These are phyloP conservation scores for Temnothorax curvispinosus DNA, from an alignment of 1,140 invertebrate species.

Conservation along the genomic window DNA sequence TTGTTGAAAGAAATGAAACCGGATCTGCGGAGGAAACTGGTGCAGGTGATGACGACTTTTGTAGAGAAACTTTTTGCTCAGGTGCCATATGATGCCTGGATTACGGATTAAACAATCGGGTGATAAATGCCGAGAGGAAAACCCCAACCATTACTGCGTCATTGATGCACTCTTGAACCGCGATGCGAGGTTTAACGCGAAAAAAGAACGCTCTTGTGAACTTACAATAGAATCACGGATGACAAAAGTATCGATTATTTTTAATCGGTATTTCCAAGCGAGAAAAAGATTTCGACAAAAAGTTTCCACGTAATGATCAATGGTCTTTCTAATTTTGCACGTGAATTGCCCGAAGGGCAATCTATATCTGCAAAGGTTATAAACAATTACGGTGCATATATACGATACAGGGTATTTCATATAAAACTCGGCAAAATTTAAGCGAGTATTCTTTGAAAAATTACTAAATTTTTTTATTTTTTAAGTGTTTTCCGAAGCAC, in stretches of 20 bases:
- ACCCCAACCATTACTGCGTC: background rate
- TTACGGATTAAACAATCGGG: conserved; percentile 82
- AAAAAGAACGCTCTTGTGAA: background rate
- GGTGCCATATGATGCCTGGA: conserved; percentile 92
- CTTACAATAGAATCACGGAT: background rate
- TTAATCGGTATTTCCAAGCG: background rate
- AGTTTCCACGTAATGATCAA: background rate
- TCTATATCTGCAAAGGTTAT: background rate
- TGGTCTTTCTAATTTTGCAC: background rate
- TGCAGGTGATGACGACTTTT: conserved; percentile 91
- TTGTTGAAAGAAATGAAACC: conserved; percentile 95
- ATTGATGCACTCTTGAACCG: conserved; percentile 3
- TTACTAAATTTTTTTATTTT: background rate
- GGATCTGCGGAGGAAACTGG: conserved; percentile 91
- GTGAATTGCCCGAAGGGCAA: background rate
- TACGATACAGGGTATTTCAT: conserved; percentile 30
- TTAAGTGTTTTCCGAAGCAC: background rate
- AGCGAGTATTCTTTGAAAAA: background rate
- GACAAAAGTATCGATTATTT: background rate
- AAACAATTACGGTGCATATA: background rate
- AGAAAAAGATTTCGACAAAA: background rate
- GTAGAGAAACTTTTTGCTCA: conserved; percentile 90
- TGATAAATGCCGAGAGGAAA: background rate
- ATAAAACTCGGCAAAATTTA: background rate
- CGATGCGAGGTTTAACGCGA: background rate